Percentiles rank a stretch among this genome's conserved stretches.
Evolutionary conservation across 1,140 invertebrate genomes (phyloP).

Genomic region (Oncopodura yosiiana): DNA sequence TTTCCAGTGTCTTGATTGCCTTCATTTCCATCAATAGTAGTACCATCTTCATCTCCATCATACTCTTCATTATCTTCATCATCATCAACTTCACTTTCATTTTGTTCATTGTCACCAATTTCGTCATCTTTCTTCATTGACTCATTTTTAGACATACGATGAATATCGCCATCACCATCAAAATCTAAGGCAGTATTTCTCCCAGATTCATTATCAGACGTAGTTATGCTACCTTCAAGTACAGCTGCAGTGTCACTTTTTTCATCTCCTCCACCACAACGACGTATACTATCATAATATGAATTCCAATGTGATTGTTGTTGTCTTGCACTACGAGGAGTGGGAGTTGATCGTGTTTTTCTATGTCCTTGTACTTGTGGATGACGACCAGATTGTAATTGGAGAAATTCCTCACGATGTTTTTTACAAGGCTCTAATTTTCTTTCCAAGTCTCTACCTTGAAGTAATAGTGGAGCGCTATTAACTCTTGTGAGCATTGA

Average conservation of each 20-base stretch:
- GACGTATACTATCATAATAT: neutral
- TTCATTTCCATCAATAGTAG: too few relatives aligned
- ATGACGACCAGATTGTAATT: neutral
- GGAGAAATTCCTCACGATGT: conserved; percentile 13
- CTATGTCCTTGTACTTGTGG: neutral
- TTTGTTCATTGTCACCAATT: neutral
- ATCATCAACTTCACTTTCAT: neutral
- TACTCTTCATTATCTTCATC: neutral
- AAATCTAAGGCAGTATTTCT: conserved; percentile 13
- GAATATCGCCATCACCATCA: neutral
- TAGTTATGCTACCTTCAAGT: conserved; percentile 28
- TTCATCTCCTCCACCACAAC: conserved; percentile 1
- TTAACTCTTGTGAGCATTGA: conserved; percentile 24
- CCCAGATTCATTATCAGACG: conserved; percentile 32
- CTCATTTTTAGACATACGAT: neutral
- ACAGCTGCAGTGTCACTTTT: conserved; percentile 32
- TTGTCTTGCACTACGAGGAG: neutral
- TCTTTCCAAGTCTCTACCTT: conserved; percentile 26
- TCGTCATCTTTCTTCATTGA: neutral
- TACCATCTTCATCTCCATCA: neutral
- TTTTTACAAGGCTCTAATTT: conserved; percentile 23
- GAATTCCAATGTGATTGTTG: neutral
- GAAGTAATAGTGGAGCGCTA: conserved; percentile 26
- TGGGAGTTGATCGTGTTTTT: conserved; percentile 1
- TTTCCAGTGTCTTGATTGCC: too few relatives aligned